Evolutionary conservation across 2,797 vertebrate species (phyloP).

Genomic region (Coregonus ussuriensis): DNA sequence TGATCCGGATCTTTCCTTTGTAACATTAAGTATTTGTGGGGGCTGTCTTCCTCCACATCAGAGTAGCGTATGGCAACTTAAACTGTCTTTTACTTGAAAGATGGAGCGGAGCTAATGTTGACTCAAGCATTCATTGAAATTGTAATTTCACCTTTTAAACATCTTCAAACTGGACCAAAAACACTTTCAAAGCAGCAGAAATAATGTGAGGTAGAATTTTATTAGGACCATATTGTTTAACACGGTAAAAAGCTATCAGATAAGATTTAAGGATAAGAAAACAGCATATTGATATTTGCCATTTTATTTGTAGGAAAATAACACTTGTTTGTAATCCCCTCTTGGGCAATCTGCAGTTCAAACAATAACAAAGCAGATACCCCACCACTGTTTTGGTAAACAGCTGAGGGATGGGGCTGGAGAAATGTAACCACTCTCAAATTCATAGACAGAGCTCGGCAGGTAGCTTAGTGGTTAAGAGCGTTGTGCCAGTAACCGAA

Average conservation of each 20-base stretch:
- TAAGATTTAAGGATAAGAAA: neutral
- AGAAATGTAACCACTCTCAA: too few relatives aligned
- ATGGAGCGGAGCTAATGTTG: neutral
- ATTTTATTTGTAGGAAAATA: neutral
- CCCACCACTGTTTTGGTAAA: neutral
- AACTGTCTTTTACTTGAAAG: neutral
- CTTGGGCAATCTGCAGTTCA: neutral
- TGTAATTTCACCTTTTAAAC: neutral
- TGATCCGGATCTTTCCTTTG: slow-evolving; percentile 27
- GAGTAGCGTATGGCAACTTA: slow-evolving; percentile 18
- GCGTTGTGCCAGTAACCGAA: too few relatives aligned
- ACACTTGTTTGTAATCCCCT: neutral
- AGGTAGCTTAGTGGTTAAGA: too few relatives aligned
- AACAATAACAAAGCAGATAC: neutral
- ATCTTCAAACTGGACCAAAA: neutral
- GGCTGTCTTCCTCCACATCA: slow-evolving; percentile 12
- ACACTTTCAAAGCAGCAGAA: too few relatives aligned
- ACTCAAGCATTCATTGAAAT: too few relatives aligned
- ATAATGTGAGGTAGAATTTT: neutral
- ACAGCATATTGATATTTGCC: neutral
- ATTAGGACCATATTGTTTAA: neutral
- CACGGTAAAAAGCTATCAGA: neutral
- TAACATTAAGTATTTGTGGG: slow-evolving; percentile 8
- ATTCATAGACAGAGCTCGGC: too few relatives aligned
- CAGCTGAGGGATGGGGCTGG: neutral